Conservation (phyloP, 2,888 invertebrate genomes). For the Catonia carolina region DNA sequence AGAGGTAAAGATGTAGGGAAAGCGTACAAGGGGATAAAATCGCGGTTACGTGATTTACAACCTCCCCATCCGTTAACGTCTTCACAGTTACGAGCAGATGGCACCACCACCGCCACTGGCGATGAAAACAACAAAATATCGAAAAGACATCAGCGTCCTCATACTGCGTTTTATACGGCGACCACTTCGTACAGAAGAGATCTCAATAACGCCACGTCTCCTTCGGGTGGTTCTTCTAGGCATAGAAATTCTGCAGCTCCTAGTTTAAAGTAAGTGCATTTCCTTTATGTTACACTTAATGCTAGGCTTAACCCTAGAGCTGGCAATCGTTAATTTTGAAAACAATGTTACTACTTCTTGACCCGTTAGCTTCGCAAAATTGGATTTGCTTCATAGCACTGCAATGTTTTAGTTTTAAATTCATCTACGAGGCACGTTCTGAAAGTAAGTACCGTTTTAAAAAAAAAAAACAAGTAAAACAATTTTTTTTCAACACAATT, state of each 20-base stretch:
- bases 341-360: too few species aligned
- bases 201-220: too few species aligned
- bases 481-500: too few species aligned
- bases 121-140: not conserved
- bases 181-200: slow-evolving; percentile 27
- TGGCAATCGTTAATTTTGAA: too few species aligned
- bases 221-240: slow-evolving; percentile 4
- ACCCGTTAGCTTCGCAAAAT: too few species aligned
- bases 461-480: too few species aligned
- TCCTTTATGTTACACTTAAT: too few species aligned
- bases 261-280: slow-evolving; percentile 20
- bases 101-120: not conserved
- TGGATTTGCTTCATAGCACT: too few species aligned
- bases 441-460: too few species aligned
- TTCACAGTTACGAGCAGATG: not conserved
- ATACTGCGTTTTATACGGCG: slow-evolving; percentile 26
- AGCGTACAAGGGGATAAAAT: slow-evolving; percentile 67
- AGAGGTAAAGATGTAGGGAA: slow-evolving; percentile 68
- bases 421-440: too few species aligned
- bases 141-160: slow-evolving; percentile 17
- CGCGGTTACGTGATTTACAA: slow-evolving; percentile 47
- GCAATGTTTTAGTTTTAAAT: too few species aligned
- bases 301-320: too few species aligned
- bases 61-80: slow-evolving; percentile 21
- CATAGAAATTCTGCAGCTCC: slow-evolving; percentile 19